phyloP scores from a whole-genome alignment of 2,888 invertebrate species.

The Eremobia ochroleuca region DNA sequence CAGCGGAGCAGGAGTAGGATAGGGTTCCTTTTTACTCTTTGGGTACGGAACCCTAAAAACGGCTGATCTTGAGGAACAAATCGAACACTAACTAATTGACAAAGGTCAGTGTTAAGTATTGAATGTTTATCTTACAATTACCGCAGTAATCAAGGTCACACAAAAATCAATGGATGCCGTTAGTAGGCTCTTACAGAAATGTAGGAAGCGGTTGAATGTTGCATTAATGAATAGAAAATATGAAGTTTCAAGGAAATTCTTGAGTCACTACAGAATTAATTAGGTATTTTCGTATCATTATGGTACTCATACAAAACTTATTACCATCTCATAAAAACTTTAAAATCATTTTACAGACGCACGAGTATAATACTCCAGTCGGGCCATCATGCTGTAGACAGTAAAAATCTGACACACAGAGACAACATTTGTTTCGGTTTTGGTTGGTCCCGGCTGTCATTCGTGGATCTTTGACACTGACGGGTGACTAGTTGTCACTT shows the following conservation, averaged over 20 bases:
- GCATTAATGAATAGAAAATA: constrained; percentile 39
- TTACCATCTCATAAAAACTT: too few relatives aligned
- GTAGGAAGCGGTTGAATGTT: constrained; percentile 42
- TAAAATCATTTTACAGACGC: neutral
- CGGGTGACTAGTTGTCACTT: too few relatives aligned
- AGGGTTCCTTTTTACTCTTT: too few relatives aligned
- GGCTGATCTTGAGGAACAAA: constrained; percentile 72
- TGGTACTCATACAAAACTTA: neutral
- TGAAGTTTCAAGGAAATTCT: constrained; percentile 47
- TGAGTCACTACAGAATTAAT: neutral
- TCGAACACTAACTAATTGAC: constrained; percentile 79
- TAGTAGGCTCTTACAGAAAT: constrained; percentile 40
- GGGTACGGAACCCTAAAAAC: too few relatives aligned
- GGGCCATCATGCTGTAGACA: neutral
- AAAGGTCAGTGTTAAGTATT: constrained; percentile 83
- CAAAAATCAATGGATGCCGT: constrained; percentile 66
- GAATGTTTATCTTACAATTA: constrained; percentile 84
- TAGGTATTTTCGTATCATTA: neutral
- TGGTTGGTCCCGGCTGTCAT: too few relatives aligned
- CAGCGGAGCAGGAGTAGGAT: too few relatives aligned
- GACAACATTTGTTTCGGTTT: too few relatives aligned
- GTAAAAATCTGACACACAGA: neutral
- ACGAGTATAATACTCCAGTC: neutral
- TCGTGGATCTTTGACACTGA: too few relatives aligned
- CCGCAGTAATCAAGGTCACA: constrained; percentile 79